Conservation (phyloP, 2,113 vertebrate genomes). For the Microcebus ravelobensis region DNA sequence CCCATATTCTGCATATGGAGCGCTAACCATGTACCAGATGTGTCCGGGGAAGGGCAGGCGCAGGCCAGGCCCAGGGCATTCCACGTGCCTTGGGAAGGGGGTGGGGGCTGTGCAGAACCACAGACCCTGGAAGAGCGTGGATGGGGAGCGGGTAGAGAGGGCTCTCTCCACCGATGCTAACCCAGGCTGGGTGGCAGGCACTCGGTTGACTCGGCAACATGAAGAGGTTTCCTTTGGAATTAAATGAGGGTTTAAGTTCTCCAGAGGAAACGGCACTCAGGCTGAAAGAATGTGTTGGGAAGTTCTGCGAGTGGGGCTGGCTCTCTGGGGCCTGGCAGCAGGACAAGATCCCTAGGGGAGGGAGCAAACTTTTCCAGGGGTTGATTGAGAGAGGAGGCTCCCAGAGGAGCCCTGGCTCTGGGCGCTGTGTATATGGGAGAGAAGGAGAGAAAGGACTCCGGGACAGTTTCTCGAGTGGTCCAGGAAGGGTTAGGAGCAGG, state of each 20-base stretch:
- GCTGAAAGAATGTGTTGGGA: conserved; percentile 35
- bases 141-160: no score
- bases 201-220: not conserved
- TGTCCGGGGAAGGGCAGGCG: not conserved
- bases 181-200: not conserved
- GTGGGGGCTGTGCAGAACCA: not conserved
- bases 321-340: not conserved
- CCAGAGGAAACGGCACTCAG: not conserved
- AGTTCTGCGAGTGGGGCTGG: not conserved
- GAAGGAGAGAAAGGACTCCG: not conserved
- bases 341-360: not conserved
- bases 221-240: conserved; percentile 1
- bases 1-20: not conserved
- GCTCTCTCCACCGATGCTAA: not conserved
- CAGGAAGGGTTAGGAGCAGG: accelerated
- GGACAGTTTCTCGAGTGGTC: not conserved
- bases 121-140: not conserved
- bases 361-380: not conserved
- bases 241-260: not conserved
- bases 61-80: not conserved
- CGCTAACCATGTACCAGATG: accelerated
- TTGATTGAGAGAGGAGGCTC: not conserved
- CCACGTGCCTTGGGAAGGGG: not conserved
- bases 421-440: not conserved
- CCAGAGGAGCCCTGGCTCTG: not conserved